Evolutionary conservation across 2,797 vertebrate species (phyloP).

Genomic region (Sebastes taczanowskii): DNA sequence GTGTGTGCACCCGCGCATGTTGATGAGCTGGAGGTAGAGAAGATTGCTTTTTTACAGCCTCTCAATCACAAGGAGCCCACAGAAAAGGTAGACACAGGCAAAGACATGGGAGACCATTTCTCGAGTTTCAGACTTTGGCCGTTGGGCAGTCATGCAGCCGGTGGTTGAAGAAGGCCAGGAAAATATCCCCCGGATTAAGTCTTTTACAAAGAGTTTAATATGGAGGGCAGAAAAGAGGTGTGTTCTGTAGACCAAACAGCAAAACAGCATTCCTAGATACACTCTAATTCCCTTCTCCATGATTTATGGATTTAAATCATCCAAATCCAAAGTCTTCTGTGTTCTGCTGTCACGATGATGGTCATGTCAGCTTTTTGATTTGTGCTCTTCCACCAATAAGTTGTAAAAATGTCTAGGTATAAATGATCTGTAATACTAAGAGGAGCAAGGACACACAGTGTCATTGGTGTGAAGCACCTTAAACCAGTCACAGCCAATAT

Average conservation of each 20-base stretch:
- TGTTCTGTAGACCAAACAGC: neutral
- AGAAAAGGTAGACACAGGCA: slow-evolving; percentile 37
- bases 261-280: neutral
- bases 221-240: slow-evolving; percentile 5
- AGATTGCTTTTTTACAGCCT: slow-evolving; percentile 76
- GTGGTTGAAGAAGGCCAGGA: neutral
- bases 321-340: slow-evolving; percentile 14
- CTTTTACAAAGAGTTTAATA: slow-evolving; percentile 23
- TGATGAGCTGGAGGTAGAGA: slow-evolving; percentile 56
- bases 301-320: slow-evolving; percentile 21
- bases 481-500: neutral
- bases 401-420: slow-evolving; percentile 39
- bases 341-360: slow-evolving; percentile 16
- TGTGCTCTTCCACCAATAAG: slow-evolving; percentile 11
- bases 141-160: neutral
- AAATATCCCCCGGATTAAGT: slow-evolving; percentile 29
- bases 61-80: slow-evolving; percentile 69
- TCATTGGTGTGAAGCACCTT: slow-evolving; percentile 11
- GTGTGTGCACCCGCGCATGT: slow-evolving; percentile 30
- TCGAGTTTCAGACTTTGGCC: neutral
- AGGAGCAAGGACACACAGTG: slow-evolving; percentile 28
- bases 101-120: slow-evolving; percentile 22
- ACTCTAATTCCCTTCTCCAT: neutral
- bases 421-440: slow-evolving; percentile 32
- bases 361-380: slow-evolving; percentile 26